Conservation (phyloP, 2,113 vertebrate species). For the Benthochromis sp. region DNA sequence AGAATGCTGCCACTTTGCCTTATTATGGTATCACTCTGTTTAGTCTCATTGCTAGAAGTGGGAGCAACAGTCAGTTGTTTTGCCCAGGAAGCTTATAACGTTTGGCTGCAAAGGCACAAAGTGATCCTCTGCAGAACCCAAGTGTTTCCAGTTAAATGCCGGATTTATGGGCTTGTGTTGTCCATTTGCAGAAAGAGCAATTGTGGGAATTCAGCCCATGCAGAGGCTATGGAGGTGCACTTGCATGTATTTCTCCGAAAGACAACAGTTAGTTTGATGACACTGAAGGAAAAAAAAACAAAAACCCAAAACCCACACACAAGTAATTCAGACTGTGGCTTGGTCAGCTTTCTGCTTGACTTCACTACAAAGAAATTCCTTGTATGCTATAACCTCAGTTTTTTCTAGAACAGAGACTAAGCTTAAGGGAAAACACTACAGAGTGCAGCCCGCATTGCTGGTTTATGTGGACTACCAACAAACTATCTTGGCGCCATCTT, state of each 20-base stretch:
- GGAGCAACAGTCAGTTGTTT: not conserved
- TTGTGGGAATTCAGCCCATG: not conserved
- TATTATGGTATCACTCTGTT: constrained; percentile 20
- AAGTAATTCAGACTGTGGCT: not conserved
- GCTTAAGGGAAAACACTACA: not conserved
- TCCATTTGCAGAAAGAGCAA: not conserved
- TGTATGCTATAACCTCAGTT: not conserved
- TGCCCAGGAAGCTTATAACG: not conserved
- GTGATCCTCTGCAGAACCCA: not conserved
- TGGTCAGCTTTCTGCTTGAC: not conserved
- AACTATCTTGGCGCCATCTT: not conserved
- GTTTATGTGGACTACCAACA: not conserved
- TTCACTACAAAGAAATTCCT: not conserved
- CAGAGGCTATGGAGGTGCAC: not conserved
- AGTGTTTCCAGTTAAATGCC: not conserved
- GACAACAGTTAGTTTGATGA: not conserved
- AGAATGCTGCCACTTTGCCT: constrained; percentile 27
- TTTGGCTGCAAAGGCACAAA: not conserved
- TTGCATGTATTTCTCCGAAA: not conserved
- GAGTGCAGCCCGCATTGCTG: not conserved
- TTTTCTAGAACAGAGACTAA: not conserved
- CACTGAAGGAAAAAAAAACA: not conserved
- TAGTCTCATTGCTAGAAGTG: not conserved
- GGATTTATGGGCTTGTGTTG: not conserved
- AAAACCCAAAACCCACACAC: not conserved